These are phyloP conservation scores for Mactra quadrangularis DNA, from an alignment of 1,140 invertebrate genomes.

Conservation along the genomic window DNA sequence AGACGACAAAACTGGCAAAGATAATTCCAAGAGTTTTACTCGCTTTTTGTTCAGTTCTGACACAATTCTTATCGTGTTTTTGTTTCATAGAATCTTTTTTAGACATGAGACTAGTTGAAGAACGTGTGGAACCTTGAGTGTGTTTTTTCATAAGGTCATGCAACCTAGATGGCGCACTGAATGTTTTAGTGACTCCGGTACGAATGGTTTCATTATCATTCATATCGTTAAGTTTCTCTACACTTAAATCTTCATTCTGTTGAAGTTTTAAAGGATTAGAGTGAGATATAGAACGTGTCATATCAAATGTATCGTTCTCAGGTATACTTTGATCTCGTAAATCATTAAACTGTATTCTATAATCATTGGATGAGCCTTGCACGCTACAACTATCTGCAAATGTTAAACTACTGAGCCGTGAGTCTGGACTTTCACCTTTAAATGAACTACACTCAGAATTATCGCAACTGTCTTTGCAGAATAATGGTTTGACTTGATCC, in stretches of 20 bases:
- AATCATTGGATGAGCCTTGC: conserved; percentile 2
- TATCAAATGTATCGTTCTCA: conserved; percentile 11
- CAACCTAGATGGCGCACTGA: conserved; percentile 52
- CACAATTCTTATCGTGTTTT: conserved; percentile 68
- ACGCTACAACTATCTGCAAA: not conserved
- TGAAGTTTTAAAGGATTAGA: not conserved
- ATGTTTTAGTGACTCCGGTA: conserved; percentile 25
- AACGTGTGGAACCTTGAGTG: not conserved
- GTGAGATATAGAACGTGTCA: not conserved
- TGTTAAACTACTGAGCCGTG: not conserved
- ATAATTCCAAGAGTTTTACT: conserved; percentile 86
- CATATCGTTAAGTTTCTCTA: conserved; percentile 40
- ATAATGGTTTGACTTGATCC: conserved; percentile 4
- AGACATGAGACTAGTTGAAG: conserved; percentile 18
- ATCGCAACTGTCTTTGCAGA: conserved; percentile 21
- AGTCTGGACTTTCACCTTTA: conserved; percentile 19
- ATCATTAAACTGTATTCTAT: conserved; percentile 31
- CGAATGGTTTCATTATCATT: conserved; percentile 51
- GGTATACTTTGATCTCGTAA: conserved; percentile 38
- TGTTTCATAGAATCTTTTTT: conserved; percentile 56
- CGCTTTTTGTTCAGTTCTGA: conserved; percentile 94
- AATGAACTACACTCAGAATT: conserved; percentile 5
- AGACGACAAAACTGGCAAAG: conserved; percentile 80
- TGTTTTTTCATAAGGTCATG: conserved; percentile 45
- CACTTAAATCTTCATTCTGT: not conserved